Evolutionary conservation across 2,888 invertebrate genomes (phyloP), one percentile per base, ranked within the genome.

Genomic region (Andrena bucephala): DNA sequence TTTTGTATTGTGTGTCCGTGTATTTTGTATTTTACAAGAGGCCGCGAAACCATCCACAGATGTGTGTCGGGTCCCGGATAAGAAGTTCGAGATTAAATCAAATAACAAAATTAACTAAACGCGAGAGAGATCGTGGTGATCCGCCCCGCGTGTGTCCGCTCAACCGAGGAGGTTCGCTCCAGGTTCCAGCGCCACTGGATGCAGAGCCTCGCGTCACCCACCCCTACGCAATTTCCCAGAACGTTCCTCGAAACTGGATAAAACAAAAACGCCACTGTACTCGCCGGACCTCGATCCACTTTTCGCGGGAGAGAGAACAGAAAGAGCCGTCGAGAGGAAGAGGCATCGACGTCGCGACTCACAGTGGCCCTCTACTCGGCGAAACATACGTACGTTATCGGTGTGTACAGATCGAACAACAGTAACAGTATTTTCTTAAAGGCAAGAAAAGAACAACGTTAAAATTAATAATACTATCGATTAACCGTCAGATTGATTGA

Each of bases 31-130:
- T 91, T 93, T 94, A 94, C 93, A 94, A 92, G 93, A 93, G 92
- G 89, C 91, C 90, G 87, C 89, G 86, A 86, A 86, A 85, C 89
- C 90, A 87, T 87, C 88, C 89, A 89, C 84, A 90, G 89, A 90
- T 85, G 87, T 85, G 87, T 89, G 63, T 65, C 87, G 88, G 89
- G 87, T 86, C 87, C 88, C 91, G 91, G 89, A 85, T 89, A 90
- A 89, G 90, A 92, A 92, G 90, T 71, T 93, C 91, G 92, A 93
- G 91, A 92, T 70, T 93, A 93, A 94, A 93, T 93, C 92, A 94
- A 93, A 93, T 94, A 94, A 94, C 94, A 94, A 93, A 93, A 93
- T 93, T 93, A 94, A 94, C 93, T 94, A 94, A 93, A 93, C 92
- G 93, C 92, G 65, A 66, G 89, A 88, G 89, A 87, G 91, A 92